Evolutionary conservation across 2,113 vertebrate genomes (phyloP).

Genomic region (Boulengeromyrus knoepffleri): DNA sequence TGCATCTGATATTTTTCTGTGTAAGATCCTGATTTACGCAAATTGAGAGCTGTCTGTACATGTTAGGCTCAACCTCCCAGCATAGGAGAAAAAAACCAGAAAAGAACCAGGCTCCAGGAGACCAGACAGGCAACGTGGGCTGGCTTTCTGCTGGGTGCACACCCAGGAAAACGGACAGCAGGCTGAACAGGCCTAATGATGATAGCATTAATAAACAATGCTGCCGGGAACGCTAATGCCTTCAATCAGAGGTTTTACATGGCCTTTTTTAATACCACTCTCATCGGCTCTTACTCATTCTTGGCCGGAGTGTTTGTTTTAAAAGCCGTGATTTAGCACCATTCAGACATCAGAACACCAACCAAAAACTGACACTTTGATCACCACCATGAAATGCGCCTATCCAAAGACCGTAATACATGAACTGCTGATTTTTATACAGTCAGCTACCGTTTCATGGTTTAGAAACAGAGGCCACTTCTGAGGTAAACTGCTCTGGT

Average conservation of each 20-base stretch:
- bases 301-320: neutral
- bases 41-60: neutral
- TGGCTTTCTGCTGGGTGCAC: neutral
- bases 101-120: neutral
- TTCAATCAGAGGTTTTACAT: neutral
- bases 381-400: neutral
- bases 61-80: neutral
- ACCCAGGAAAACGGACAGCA: neutral
- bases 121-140: neutral
- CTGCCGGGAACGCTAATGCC: neutral
- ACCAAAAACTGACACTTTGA: neutral
- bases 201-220: neutral
- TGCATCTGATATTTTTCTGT: neutral
- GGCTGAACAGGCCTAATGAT: neutral
- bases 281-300: neutral
- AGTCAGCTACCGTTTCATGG: neutral
- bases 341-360: too few relatives aligned
- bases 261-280: neutral
- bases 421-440: neutral
- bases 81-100: neutral
- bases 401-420: neutral
- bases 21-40: neutral
- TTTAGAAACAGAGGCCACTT: neutral
- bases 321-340: neutral
- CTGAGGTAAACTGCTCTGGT: neutral